Conservation (phyloP, 2,797 vertebrate genomes). For the Leuciscus waleckii region DNA sequence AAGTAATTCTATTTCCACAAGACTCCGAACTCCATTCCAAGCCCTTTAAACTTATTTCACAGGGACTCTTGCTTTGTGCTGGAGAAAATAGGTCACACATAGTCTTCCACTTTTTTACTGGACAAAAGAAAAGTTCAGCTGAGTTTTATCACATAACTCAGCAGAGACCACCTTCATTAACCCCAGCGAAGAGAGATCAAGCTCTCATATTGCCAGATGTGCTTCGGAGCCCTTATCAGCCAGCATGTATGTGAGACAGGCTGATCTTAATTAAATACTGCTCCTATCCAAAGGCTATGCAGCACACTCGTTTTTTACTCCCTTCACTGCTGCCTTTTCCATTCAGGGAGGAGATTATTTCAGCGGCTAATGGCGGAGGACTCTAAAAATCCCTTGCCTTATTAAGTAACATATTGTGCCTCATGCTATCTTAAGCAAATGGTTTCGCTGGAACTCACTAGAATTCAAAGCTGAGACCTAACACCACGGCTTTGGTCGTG, state of each 20-base stretch:
- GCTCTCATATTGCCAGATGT: slow-evolving; percentile 55
- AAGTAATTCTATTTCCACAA: slow-evolving; percentile 21
- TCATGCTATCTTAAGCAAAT: slow-evolving; percentile 54
- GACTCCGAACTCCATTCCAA: neutral
- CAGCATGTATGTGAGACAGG: slow-evolving; percentile 53
- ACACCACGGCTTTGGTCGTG: neutral
- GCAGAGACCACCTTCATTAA: slow-evolving; percentile 62
- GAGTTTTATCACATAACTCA: slow-evolving; percentile 55
- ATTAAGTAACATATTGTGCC: slow-evolving; percentile 63
- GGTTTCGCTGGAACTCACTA: slow-evolving; percentile 35
- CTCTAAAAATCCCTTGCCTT: slow-evolving; percentile 60
- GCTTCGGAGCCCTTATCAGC: slow-evolving; percentile 56
- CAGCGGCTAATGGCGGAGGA: slow-evolving; percentile 54
- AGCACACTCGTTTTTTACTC: slow-evolving; percentile 45
- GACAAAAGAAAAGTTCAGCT: slow-evolving; percentile 54
- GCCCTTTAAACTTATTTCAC: neutral
- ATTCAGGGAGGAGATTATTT: slow-evolving; percentile 58
- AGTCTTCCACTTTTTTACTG: slow-evolving; percentile 27
- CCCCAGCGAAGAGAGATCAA: slow-evolving; percentile 54
- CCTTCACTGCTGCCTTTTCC: slow-evolving; percentile 50
- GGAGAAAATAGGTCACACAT: slow-evolving; percentile 47
- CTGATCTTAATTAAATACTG: slow-evolving; percentile 64
- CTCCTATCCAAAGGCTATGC: slow-evolving; percentile 52
- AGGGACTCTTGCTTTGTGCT: slow-evolving; percentile 10
- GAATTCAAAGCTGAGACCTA: slow-evolving; percentile 29